Evolutionary conservation across 1,140 invertebrate genomes (phyloP).

Genomic region (Paramacrobiotus metropolitanus): DNA sequence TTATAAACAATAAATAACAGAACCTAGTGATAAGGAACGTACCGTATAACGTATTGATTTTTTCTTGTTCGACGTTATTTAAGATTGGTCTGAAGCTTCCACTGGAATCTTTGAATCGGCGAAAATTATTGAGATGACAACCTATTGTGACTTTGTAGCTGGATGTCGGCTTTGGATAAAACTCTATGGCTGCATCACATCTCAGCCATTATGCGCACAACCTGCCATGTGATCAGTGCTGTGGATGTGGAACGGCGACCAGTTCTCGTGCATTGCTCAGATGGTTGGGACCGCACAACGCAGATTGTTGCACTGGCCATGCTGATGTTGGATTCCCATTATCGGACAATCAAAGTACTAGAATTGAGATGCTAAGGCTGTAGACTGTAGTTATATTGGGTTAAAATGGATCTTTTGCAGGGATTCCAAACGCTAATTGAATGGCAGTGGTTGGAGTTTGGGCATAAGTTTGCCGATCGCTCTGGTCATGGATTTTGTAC

Average conservation of each 20-base stretch:
- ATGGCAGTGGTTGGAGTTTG: slow-evolving; percentile 84
- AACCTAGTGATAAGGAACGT: too few species aligned
- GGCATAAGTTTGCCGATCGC: slow-evolving; percentile 85
- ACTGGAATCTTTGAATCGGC: slow-evolving; percentile 6
- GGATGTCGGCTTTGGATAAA: slow-evolving; percentile 58
- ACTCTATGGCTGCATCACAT: slow-evolving; percentile 75
- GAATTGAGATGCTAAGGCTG: not conserved
- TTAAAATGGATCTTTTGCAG: slow-evolving; percentile 25
- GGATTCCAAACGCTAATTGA: slow-evolving; percentile 75
- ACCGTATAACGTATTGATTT: too few species aligned
- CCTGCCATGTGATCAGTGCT: slow-evolving; percentile 48
- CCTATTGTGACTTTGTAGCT: slow-evolving; percentile 31
- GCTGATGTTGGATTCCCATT: slow-evolving; percentile 74
- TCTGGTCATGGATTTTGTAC: slow-evolving; percentile 57
- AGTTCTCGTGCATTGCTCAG: slow-evolving; percentile 80
- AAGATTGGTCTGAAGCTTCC: too few species aligned
- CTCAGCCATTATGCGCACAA: slow-evolving; percentile 50
- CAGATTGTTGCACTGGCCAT: slow-evolving; percentile 74
- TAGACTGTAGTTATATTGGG: not conserved
- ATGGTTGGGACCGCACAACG: slow-evolving; percentile 88
- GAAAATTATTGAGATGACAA: slow-evolving; percentile 7
- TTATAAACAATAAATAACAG: too few species aligned
- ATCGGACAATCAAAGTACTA: slow-evolving; percentile 59
- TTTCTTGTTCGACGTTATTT: too few species aligned
- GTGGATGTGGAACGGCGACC: slow-evolving; percentile 59